Conservation (phyloP, 2,888 invertebrate species). For the Cosmopolites sordidus region DNA sequence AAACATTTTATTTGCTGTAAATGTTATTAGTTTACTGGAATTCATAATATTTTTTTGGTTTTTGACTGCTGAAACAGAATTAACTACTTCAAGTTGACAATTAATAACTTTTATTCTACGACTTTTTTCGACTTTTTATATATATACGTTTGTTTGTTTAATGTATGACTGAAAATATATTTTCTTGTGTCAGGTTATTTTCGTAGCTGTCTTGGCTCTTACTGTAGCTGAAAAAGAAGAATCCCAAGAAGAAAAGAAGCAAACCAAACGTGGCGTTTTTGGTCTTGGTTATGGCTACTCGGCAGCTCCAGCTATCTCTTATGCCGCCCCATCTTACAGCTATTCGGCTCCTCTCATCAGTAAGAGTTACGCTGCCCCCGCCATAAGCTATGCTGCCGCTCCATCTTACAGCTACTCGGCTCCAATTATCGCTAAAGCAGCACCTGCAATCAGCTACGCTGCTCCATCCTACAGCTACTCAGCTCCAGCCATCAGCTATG, state of each 20-base stretch:
- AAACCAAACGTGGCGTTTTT: conserved; percentile 30
- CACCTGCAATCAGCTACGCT: conserved; percentile 5
- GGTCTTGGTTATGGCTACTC: conserved; percentile 32
- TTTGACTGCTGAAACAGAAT: too few relatives aligned
- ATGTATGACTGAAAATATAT: too few relatives aligned
- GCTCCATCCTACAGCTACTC: conserved; percentile 12
- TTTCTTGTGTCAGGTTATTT: too few relatives aligned
- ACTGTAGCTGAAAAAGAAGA: conserved; percentile 27
- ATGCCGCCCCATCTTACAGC: conserved; percentile 1
- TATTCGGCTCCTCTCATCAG: conserved; percentile 6
- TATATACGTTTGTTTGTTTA: too few relatives aligned
- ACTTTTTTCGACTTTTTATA: too few relatives aligned
- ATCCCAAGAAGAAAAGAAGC: conserved; percentile 32
- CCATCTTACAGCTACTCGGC: conserved; percentile 14
- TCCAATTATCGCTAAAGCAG: conserved; percentile 9
- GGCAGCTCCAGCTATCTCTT: conserved; percentile 8
- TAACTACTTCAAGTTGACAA: conserved; percentile 2
- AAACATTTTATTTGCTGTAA: too few relatives aligned
- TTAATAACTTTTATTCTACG: neutral
- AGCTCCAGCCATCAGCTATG: conserved; percentile 12
- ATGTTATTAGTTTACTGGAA: too few relatives aligned
- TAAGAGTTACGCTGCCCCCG: conserved; percentile 12
- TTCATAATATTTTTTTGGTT: too few relatives aligned
- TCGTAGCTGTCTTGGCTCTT: conserved; percentile 27
- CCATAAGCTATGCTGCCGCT: conserved; percentile 10